A percentile compares a stretch with the other conserved stretches of the same genome.
phyloP scores from a whole-genome alignment of 2,113 vertebrate species.

The Ardeotis arabs region DNA sequence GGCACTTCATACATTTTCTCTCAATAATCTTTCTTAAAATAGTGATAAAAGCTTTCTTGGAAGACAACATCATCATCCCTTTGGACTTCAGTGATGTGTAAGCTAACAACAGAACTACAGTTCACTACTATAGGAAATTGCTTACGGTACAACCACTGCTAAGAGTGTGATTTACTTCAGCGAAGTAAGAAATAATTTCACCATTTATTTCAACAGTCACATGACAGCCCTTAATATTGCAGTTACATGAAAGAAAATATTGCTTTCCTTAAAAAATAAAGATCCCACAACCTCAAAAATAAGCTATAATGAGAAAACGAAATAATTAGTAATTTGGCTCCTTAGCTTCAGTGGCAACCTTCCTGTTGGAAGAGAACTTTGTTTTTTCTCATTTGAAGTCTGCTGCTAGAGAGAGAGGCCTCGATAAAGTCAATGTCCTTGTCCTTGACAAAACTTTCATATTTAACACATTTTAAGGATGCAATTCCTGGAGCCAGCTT shows the following conservation, averaged over 20 bases:
- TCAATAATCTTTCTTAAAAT: background rate
- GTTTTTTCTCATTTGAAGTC: background rate
- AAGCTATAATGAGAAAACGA: background rate
- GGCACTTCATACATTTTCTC: background rate
- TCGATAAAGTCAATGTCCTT: background rate
- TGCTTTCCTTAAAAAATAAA: background rate
- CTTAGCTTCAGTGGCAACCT: background rate
- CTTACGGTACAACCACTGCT: background rate
- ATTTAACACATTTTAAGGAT: background rate
- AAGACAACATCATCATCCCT: background rate
- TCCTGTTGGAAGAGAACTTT: background rate
- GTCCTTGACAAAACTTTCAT: background rate
- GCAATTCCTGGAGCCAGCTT: background rate
- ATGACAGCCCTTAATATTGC: background rate
- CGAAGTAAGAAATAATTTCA: background rate
- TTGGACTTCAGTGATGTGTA: background rate
- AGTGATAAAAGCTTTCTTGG: background rate
- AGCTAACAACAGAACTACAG: background rate
- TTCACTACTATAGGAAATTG: background rate
- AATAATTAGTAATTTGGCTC: background rate
- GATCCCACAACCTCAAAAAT: background rate
- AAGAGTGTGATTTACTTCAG: background rate
- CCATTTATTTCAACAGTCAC: background rate
- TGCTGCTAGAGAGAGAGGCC: background rate
- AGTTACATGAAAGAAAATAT: background rate